A percentile compares a stretch with the other conserved stretches of the same genome.
These are phyloP conservation scores for Candoia aspera DNA, from an alignment of 2,113 vertebrate species.

Conservation along the genomic window DNA sequence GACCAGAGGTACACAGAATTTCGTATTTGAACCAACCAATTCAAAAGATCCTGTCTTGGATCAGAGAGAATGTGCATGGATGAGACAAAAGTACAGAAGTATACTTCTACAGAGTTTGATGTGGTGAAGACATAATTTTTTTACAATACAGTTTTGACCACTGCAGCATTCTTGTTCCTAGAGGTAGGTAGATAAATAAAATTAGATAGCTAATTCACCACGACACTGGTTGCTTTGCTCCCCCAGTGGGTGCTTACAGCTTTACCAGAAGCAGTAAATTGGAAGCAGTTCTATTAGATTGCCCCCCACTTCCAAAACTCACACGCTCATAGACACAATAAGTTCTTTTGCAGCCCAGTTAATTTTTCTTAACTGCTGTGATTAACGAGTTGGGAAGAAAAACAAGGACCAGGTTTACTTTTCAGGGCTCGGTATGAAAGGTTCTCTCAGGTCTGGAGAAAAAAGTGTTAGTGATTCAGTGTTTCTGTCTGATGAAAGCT, in stretches of 20 bases:
- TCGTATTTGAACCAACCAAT: not conserved
- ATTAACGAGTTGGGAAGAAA: slow-evolving; percentile 25
- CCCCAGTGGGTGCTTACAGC: not conserved
- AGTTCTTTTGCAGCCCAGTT: not conserved
- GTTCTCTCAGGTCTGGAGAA: not conserved
- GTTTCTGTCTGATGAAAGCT: slow-evolving; percentile 20
- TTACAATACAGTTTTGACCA: not conserved
- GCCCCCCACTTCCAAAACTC: not conserved
- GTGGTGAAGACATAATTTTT: not conserved
- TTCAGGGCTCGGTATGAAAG: slow-evolving; percentile 9
- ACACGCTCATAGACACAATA: not conserved
- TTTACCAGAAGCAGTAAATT: not conserved
- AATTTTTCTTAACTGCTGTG: slow-evolving; percentile 19
- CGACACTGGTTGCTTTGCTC: not conserved
- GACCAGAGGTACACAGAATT: not conserved
- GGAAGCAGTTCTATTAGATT: not conserved
- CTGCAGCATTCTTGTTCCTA: not conserved
- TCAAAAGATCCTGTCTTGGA: not conserved
- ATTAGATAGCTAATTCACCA: not conserved
- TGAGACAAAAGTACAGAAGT: too few relatives aligned
- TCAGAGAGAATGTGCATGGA: not conserved
- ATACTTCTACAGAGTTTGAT: not conserved
- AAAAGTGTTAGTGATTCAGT: not conserved
- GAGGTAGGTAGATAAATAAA: not conserved
- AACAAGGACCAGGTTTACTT: slow-evolving; percentile 40